Base-by-base conservation (phyloP, 2,888 invertebrate species). In the Torymus aiolomorphi region DNA sequence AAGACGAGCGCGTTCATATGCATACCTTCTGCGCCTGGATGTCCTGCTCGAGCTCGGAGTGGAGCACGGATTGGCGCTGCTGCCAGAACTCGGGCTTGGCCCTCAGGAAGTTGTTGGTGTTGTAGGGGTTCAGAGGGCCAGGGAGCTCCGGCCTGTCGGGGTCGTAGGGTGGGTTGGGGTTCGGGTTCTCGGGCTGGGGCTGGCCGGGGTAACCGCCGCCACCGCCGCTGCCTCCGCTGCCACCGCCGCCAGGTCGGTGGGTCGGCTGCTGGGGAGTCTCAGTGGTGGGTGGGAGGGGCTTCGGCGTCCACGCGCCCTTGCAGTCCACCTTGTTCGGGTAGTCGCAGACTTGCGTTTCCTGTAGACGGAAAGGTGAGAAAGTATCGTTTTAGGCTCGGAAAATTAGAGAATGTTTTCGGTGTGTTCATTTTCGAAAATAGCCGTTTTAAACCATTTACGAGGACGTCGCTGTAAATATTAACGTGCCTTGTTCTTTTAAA, bases 291-390 rank as follows among this genome's bases (percentile, higher is more conserved):
- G 86, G 76, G 83, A 84, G 67, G 0, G 88, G 87, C 42, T 74
- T 76, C 0, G 90, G 85, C 13, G 88, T 87, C 8, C 86, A 86
- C 49, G 88, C 85, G 11, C 90, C 91, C 82, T 88, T 89, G 84
- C 94, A 94, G 85, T 93, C 92, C 0, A 94, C 94, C 75, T 92
- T 91, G 65, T 92, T 89, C 0, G 92, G 91, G 84, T 93, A 94
- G 87, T 95, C 94, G 83, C 95, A 95, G 18, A 94, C 92, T 51
- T 93, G 93, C 4, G 93, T 88, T 70, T 91, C 89, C 94, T 94
- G 89, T 79, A 0, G 42, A 2, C 14, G 13, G 12, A 8, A 3
- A 8, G 2, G 8, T 31, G 2, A 3, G 31, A 31, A 31, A 31
- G 2, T 31, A 3, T 2, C 2, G 31, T 31, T 31, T 31, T 31